Evolutionary conservation across 2,888 invertebrate genomes (phyloP), one percentile per base, ranked within the genome.

Genomic region (Geotrupes spiniger): DNA sequence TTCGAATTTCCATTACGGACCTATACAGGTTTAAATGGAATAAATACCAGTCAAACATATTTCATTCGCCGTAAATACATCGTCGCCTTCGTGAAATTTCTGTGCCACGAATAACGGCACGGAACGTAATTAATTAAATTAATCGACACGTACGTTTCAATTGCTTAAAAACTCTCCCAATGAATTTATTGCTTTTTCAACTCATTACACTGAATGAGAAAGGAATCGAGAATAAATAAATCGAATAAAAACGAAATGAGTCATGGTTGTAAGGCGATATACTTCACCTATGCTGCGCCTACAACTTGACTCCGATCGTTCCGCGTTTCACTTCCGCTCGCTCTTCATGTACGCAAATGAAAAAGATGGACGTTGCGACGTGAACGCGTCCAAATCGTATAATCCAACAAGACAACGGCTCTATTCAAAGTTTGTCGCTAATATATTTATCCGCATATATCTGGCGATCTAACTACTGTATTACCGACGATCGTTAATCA

Each of bases 381-480:
- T 33, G 33, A 33, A 33, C 15, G 12, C 14, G 21, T 40, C 33
- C 8, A 14, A 33, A 29, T 11, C 29, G 10, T 10, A 44, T 45
- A 54, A 54, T 61, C 55, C 57, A 59, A 61, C 57, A 60, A 61
- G 58, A 60, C 61, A 66, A 67, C 66, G 61, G 63, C 65, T 68
- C 64, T 68, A 68, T 68, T 66, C 65, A 64, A 60, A 60, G 58
- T 65, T 62, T 65, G 66, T 66, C 63, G 61, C 62, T 65, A 66
- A 68, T 66, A 64, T 63, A 65, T 66, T 62, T 62, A 54, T 60
- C 55, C 52, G 50, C 46, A 58, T 59, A 61, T 66, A 66, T 65
- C 62, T 49, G 47, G 54, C 53, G 60, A 68, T 66, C 66, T 63
- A 63, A 64, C 65, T 65, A 65, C 64, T 62, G 64, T 62, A 62